phyloP scores from a whole-genome alignment of 1,140 invertebrate genomes.

The Mactra quadrangularis region DNA sequence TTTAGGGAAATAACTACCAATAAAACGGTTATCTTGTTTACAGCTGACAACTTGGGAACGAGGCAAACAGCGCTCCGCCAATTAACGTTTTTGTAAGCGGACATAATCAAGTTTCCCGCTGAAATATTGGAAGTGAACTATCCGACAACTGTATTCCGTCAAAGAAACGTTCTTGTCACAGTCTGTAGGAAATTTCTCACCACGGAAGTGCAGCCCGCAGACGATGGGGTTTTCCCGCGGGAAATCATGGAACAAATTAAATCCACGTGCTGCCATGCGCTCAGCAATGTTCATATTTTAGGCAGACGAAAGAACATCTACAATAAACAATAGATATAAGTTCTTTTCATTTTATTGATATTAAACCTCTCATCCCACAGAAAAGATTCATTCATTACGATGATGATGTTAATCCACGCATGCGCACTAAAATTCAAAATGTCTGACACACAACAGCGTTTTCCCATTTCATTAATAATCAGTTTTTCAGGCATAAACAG shows the following conservation, averaged over 20 bases:
- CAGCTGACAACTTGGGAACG: conserved; percentile 11
- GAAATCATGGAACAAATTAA: conserved; percentile 30
- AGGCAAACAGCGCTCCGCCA: conserved; percentile 21
- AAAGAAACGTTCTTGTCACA: conserved; percentile 35
- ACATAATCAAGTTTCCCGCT: conserved; percentile 10
- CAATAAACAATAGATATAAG: conserved; percentile 15
- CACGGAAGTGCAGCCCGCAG: not conserved
- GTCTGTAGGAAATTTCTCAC: conserved; percentile 16
- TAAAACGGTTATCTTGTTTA: conserved; percentile 31
- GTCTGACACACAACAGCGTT: not conserved
- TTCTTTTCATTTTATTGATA: conserved; percentile 4
- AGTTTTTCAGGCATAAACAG: too few relatives aligned
- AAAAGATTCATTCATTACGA: too few relatives aligned
- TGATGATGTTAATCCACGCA: too few relatives aligned
- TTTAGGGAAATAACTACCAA: conserved; percentile 28
- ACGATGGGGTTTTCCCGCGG: not conserved
- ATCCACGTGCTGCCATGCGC: conserved; percentile 13
- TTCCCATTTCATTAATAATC: conserved; percentile 36
- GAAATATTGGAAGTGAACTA: conserved; percentile 45
- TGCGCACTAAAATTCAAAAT: not conserved
- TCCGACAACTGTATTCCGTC: conserved; percentile 40
- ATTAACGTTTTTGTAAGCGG: conserved; percentile 19
- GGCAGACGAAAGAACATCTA: conserved; percentile 5
- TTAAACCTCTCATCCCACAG: not conserved
- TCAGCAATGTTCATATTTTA: not conserved